Evolutionary conservation across 30 jellyfish, hydroid and myxozoan genomes (phyloP).

Genomic region (Cassiopea andromeda): DNA sequence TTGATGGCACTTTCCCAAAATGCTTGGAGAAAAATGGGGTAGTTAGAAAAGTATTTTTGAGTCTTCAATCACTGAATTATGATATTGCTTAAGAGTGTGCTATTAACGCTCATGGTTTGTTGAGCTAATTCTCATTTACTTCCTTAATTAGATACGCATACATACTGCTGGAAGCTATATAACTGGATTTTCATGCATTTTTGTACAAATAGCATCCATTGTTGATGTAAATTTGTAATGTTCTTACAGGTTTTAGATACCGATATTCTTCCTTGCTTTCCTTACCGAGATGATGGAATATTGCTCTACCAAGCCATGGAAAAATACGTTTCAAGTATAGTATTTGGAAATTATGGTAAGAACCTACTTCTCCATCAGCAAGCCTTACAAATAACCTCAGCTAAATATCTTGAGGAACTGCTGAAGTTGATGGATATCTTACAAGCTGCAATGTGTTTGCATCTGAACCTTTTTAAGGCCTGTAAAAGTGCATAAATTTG

Average conservation of each 20-base stretch:
- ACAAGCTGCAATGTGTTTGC: too few relatives aligned
- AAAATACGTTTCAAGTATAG: slow-evolving; percentile 78
- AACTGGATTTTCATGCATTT: too few relatives aligned
- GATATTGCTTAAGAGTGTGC: too few relatives aligned
- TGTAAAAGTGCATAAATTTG: too few relatives aligned
- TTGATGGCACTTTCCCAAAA: slow-evolving; percentile 68
- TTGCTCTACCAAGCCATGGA: slow-evolving; percentile 69
- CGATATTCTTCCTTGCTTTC: slow-evolving; percentile 76
- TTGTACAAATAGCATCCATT: too few relatives aligned
- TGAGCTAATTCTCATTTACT: too few relatives aligned
- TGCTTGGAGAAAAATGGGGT: slow-evolving; percentile 74
- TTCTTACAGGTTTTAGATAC: slow-evolving; percentile 56
- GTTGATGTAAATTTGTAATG: too few relatives aligned
- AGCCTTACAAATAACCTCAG: not conserved
- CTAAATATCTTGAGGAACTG: too few relatives aligned
- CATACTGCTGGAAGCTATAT: not conserved
- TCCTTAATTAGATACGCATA: not conserved
- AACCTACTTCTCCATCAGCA: not conserved
- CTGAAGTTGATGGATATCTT: too few relatives aligned
- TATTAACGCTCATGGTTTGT: too few relatives aligned
- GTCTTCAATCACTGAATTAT: not conserved
- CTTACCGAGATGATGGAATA: slow-evolving; percentile 94
- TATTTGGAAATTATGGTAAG: slow-evolving; percentile 80
- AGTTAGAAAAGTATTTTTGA: not conserved
- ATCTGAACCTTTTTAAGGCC: too few relatives aligned